Conservation (phyloP, 1,140 invertebrate species). For the Nebria ingens region DNA sequence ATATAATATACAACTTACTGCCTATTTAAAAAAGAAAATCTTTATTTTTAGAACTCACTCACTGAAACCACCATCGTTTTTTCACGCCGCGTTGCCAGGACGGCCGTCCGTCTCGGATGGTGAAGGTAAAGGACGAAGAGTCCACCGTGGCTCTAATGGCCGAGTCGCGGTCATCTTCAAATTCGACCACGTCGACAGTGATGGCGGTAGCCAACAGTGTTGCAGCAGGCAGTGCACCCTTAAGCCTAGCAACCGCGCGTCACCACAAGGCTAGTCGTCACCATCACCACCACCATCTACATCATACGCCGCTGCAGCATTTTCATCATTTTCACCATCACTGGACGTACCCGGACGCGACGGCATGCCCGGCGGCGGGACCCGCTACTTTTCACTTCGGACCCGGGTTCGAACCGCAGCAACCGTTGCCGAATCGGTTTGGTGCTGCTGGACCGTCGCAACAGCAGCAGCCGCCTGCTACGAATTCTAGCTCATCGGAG, state of each 20-base stretch:
- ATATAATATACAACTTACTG: too few relatives aligned
- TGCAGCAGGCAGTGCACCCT: conserved; percentile 12
- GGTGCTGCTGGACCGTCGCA: conserved; percentile 22
- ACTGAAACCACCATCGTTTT: too few relatives aligned
- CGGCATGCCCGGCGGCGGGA: conserved; percentile 15
- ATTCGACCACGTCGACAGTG: conserved; percentile 1
- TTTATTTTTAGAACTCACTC: too few relatives aligned
- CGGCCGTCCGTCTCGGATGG: conserved; percentile 24
- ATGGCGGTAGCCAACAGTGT: conserved; percentile 1
- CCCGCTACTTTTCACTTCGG: conserved; percentile 40
- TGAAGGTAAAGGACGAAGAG: conserved; percentile 31
- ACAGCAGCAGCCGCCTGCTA: not conserved
- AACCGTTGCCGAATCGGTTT: conserved; percentile 12
- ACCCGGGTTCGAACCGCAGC: conserved; percentile 40
- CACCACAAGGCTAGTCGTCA: conserved; percentile 18
- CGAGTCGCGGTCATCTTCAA: conserved; percentile 20
- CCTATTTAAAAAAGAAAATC: too few relatives aligned
- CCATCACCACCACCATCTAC: conserved; percentile 25
- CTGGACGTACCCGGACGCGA: conserved; percentile 29
- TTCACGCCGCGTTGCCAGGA: not conserved
- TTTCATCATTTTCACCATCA: conserved; percentile 33
- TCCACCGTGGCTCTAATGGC: conserved; percentile 19
- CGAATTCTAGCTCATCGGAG: conserved; percentile 21
- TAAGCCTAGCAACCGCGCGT: conserved; percentile 14
- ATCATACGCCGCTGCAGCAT: conserved; percentile 26